Base-by-base conservation (phyloP, 2,113 vertebrate genomes). In the Myotis yumanensis region DNA sequence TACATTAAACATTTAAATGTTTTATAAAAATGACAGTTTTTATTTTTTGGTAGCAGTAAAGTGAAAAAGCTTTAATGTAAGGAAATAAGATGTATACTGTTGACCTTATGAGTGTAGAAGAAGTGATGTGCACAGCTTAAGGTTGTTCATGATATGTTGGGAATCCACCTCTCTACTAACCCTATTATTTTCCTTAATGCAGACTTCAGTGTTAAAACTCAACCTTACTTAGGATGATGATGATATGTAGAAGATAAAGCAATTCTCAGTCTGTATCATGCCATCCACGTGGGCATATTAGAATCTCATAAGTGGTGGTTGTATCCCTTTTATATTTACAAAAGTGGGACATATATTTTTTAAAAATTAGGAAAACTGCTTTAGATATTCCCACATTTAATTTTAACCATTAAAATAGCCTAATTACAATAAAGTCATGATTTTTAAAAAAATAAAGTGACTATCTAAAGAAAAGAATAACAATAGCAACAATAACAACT, bases 1-100 rank as follows among this genome's bases (percentile, higher is more conserved):
- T n/a, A n/a, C 8, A 48, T 86, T 91, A 95, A 94, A 69, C 86
- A 90, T 82, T 95, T 89, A 96, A 94, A 83, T 62, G 69, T 88
- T 35, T 81, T 81, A 35, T 75, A 81, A 89, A 85, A 94, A 84
- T 86, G 30, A 52, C 28, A 48, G 5, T 77, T 81, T 84, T 84
- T 68, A 35, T 85, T 94, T 85, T 84, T 79, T 71, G 87, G 5
- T 89, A 91, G 6, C 59, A 89, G 17, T 95, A 69, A 97, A 90
- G 84, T 66, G n/a, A 84, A 87, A 82, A 92, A 22, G 15, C 23
- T 90, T 84, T 94, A 93, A 92, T 90, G 7, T 68, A 80, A 90
- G 48, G 18, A 75, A 91, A 22, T 90, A 85, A 89, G 52, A 90
- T 72, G 15, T 76, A 79, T 54, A 77, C 18, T 54, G 22, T 81